Evolutionary conservation across 2,113 vertebrate species (phyloP).

Genomic region (Rhea pennata): DNA sequence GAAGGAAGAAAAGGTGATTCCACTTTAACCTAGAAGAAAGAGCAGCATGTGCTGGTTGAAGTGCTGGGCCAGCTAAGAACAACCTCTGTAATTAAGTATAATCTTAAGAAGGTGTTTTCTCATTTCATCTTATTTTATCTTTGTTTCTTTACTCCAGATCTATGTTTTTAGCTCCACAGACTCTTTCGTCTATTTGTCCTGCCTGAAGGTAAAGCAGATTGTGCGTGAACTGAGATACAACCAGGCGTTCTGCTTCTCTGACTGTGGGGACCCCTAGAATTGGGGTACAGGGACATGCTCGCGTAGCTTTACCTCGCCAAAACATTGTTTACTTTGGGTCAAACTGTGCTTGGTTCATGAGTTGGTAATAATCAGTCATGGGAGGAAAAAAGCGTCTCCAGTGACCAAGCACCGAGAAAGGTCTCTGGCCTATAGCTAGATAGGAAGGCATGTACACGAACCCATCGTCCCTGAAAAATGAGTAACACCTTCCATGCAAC

Average conservation of each 20-base stretch:
- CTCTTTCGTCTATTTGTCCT: neutral
- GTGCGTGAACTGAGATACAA: neutral
- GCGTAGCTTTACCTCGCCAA: neutral
- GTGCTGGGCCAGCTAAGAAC: neutral
- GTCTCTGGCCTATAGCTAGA: neutral
- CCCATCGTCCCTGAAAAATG: neutral
- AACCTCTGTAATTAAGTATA: neutral
- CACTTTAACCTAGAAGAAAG: neutral
- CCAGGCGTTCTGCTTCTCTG: neutral
- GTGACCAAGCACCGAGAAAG: neutral
- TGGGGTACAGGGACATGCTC: neutral
- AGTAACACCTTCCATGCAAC: neutral
- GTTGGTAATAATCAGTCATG: neutral
- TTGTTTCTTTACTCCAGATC: neutral
- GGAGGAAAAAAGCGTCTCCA: neutral
- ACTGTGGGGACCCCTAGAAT: neutral
- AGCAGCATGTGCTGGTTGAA: neutral
- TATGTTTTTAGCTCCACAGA: neutral
- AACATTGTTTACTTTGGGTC: neutral
- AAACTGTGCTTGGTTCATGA: neutral
- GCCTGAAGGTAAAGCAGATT: neutral
- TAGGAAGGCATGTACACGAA: fast-evolving
- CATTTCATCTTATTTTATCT: neutral
- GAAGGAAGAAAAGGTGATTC: neutral
- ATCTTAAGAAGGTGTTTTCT: neutral